Evolutionary conservation across 2,113 vertebrate genomes (phyloP).

Genomic region (Eonycteris spelaea): DNA sequence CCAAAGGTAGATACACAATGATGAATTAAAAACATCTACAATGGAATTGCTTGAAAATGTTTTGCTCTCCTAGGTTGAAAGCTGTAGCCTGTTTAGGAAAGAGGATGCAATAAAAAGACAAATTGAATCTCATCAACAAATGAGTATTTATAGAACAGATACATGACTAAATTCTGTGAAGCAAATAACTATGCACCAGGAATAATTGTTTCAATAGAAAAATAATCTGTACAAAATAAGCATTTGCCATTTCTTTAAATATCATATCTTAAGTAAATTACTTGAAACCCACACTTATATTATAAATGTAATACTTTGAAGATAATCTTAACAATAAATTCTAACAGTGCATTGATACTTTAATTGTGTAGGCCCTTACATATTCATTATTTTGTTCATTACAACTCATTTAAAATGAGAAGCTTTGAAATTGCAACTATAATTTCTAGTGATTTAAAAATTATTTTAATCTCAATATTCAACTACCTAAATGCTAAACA

Average conservation of each 20-base stretch:
- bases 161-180: not conserved
- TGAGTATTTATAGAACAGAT: not conserved
- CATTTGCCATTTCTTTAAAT: not conserved
- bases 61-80: not conserved
- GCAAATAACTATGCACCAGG: not conserved
- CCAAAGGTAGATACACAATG: not conserved
- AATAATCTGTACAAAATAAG: not conserved
- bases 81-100: not conserved
- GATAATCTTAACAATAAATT: not conserved
- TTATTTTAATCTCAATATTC: not conserved
- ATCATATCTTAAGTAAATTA: not conserved
- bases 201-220: not conserved
- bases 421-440: not conserved
- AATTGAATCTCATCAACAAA: not conserved
- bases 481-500: not conserved
- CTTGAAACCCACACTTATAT: not conserved
- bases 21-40: not conserved
- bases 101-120: not conserved
- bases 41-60: not conserved
- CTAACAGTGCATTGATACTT: not conserved
- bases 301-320: not conserved
- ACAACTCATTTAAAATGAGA: not conserved
- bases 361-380: not conserved
- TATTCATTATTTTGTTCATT: constrained; percentile 1
- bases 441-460: not conserved